Evolutionary conservation across 1,140 invertebrate genomes (phyloP), one percentile per base, ranked within the genome.

Genomic region (Globodera ellingtonae): DNA sequence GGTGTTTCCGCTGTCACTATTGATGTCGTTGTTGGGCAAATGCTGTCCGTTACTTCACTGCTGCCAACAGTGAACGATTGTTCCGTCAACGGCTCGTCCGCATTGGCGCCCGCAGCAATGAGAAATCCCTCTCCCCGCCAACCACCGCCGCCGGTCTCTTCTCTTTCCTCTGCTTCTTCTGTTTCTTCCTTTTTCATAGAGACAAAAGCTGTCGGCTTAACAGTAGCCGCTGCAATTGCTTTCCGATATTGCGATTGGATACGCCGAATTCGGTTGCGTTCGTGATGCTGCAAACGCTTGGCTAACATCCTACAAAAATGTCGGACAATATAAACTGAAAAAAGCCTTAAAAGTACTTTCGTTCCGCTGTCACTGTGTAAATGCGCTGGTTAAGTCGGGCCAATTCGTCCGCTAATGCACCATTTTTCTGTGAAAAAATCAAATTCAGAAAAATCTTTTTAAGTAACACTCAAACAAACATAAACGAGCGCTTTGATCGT

Each of bases 341-440:
- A 65, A 7, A 35, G 13, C 44, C 18, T 8, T 59, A 75, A 62
- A 76, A 6, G 15, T 81, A 84, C 83, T 66, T 84, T 67, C 83
- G 67, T 52, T 84, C 83, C 13, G 84, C 83, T 4, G 83, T 85
- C 18, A 84, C 83, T 56, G 81, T 85, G 15, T 82, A 62, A 72
- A 84, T 84, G 15, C 83, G 83, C 67, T 84, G 83, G n/a, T 84
- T 83, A 4, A 84, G 72, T 48, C 83, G 83, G 0, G 83, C 78
- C 50, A 84, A 56, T 72, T 84, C 83, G 50, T 84, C 83, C 24
- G 81, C 84, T 46, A 84, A 69, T 47, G 83, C 83, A 24, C 79
- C 83, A 74, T 84, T 84, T 79, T 84, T 84, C 83, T 84, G 72
- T n/a, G 24, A 1, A 82, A 79, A 75, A 78, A 79, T 52, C 15